Evolutionary conservation across 2,888 invertebrate genomes (phyloP), one percentile per base, ranked within the genome.

Genomic region (Plebejus argus): DNA sequence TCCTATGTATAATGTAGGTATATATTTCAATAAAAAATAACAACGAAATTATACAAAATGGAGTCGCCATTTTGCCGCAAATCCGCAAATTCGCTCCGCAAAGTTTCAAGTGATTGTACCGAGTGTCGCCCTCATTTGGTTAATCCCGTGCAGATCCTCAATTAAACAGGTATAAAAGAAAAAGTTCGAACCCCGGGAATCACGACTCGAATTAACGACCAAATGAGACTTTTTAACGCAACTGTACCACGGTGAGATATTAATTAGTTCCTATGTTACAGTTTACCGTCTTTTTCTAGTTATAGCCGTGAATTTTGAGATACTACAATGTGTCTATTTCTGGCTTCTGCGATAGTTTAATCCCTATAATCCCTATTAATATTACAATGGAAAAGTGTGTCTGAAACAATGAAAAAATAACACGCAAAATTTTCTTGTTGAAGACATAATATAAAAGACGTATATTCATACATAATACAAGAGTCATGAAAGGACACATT

Each of bases 161-260:
- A 92, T 93, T 92, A 93, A 91, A 90, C 88, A 86, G 85, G 83
- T 82, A 90, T 89, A 91, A 91, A 90, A 90, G 89, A 86, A 91
- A 83, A 86, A 89, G 85, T 90, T 83, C 77, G 80, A 45, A 80
- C 80, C 86, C 85, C 87, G 89, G 88, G 85, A 89, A 89, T 91
- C 93, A 92, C 92, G 92, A 92, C 89, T 85, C 83, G 84, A 89
- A 90, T 89, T 90, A 90, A 90, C 88, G 86, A 87, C 85, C 72
- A 72, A 93, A 93, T 92, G 91, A 91, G 91, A 82, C 85, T 88
- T 89, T 88, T 86, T 82, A 82, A 82, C 81, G 78, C 81, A 80
- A 82, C 80, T 84, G 84, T 85, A 77, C 70, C 12, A 49, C 28
- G 45, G 74, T 74, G 74, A 74, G 53, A 45, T 74, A 74, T 74